phyloP scores from a whole-genome alignment of 2,113 vertebrate genomes.

The Oreochromis tanganicae region DNA sequence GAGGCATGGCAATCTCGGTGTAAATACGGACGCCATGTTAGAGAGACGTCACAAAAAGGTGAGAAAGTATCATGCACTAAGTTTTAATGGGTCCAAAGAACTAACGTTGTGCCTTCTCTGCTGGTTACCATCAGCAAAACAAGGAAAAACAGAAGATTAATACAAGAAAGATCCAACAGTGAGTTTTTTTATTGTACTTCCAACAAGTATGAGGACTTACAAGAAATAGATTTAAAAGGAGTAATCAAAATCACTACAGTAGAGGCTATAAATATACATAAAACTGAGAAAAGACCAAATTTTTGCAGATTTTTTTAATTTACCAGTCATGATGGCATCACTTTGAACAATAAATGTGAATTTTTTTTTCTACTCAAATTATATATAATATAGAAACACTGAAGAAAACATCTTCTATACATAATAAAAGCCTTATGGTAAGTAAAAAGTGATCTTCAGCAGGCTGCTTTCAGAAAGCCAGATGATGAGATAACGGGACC shows the following conservation, averaged over 20 bases:
- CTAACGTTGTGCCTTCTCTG: background rate
- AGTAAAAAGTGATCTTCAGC: conserved; percentile 45
- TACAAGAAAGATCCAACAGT: background rate
- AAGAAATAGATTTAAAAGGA: background rate
- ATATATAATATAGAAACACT: background rate
- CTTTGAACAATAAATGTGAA: background rate
- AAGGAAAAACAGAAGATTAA: background rate
- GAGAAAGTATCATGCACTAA: background rate
- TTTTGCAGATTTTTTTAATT: background rate
- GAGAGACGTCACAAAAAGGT: background rate
- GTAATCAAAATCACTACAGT: background rate
- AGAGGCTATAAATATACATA: background rate
- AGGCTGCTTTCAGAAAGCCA: conserved; percentile 38
- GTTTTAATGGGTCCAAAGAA: background rate
- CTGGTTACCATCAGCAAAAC: background rate
- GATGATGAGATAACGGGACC: conserved; percentile 40
- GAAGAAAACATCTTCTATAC: background rate
- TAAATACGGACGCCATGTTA: background rate
- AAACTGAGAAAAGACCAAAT: background rate
- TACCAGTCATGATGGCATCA: background rate
- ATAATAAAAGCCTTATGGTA: background rate
- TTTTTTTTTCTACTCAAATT: background rate
- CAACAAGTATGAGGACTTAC: background rate
- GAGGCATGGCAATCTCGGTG: background rate
- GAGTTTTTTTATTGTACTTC: background rate